Evolutionary conservation across 1,140 invertebrate species (phyloP).

Genomic region (Conopomorpha cramerella): DNA sequence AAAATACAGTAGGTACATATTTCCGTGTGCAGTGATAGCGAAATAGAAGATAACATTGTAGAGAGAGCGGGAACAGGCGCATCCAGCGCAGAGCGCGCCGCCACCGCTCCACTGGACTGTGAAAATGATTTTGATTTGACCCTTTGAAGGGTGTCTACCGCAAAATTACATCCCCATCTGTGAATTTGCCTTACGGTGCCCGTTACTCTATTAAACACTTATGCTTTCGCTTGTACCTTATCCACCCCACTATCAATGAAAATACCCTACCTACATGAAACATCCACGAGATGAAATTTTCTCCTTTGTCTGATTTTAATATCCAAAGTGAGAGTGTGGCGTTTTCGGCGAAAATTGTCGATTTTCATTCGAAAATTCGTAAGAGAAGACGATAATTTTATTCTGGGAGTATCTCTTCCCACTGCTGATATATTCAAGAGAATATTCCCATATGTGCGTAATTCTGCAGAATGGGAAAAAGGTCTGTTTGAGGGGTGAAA

Average conservation of each 20-base stretch:
- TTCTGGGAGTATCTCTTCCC: constrained; percentile 50
- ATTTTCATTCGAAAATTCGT: constrained; percentile 39
- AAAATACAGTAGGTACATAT: no score
- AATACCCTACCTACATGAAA: no score
- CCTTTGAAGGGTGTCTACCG: constrained; percentile 47
- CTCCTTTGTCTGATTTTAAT: no score
- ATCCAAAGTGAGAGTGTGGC: no score
- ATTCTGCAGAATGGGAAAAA: constrained; percentile 59
- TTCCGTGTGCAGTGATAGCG: no score
- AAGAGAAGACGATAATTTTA: constrained; percentile 51
- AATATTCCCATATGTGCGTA: constrained; percentile 61
- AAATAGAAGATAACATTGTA: no score
- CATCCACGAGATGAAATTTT: no score
- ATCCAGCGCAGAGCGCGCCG: no score
- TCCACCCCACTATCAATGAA: no score
- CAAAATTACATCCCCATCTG: constrained; percentile 55
- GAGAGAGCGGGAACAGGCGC: no score
- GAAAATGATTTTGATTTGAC: constrained; percentile 60
- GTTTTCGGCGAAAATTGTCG: no score
- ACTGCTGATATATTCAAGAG: constrained; percentile 57
- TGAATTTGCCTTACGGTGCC: constrained; percentile 17
- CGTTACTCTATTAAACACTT: constrained; percentile 17
- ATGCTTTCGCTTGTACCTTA: no score
- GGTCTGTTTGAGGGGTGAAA: constrained; percentile 60
- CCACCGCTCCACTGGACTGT: constrained; percentile 48